Base-by-base conservation (phyloP, 2,888 invertebrate genomes). In the Arenicola marina region DNA sequence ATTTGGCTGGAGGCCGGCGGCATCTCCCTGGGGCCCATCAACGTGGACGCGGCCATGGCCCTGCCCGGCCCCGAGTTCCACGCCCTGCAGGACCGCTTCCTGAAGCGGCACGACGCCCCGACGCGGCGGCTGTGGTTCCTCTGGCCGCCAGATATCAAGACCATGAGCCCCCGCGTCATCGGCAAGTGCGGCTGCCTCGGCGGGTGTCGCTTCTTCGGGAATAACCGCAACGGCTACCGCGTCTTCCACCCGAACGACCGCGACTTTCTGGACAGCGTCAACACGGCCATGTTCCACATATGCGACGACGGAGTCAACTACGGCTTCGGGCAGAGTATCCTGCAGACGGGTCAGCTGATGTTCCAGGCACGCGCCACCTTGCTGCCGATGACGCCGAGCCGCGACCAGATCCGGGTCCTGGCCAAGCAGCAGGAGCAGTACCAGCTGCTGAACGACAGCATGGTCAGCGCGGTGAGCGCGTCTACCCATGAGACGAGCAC, bases 201-300 rank as follows among this genome's bases (percentile, higher is more conserved):
- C 1, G 96, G 96, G 0, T 96, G 95, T 78, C 87, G 87, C 15
- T 99, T 99, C 85, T 98, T 98, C 79, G 98, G 96, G 1, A 89
- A 88, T 59, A 96, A 96, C 83, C 88, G 89, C 76, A 95, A 95
- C 81, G 97, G 96, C 0, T 85, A 89, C 15, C 89, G 89, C 70
- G 95, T 96, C 84, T 92, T 97, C 71, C 92, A 92, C 77, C 93
- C 94, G 1, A 34, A 43, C 7, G 59, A 63, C 18, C 32, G 66
- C 4, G 72, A 72, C 48, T 71, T 64, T 48, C 28, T 45, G 2
- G 57, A 65, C 32, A 65, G 69, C 18, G 61, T 45, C 26, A 69
- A 67, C 45, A 59, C 71, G 24, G 80, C 80, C 32, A 71, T 81
- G 3, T 75, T 71, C 32, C 76, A 78, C 62, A 68, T 79, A 26